A percentile compares a stretch with the other conserved stretches of the same genome.
phyloP scores from a whole-genome alignment of 2,888 invertebrate genomes.

The Sepiola atlantica region DNA sequence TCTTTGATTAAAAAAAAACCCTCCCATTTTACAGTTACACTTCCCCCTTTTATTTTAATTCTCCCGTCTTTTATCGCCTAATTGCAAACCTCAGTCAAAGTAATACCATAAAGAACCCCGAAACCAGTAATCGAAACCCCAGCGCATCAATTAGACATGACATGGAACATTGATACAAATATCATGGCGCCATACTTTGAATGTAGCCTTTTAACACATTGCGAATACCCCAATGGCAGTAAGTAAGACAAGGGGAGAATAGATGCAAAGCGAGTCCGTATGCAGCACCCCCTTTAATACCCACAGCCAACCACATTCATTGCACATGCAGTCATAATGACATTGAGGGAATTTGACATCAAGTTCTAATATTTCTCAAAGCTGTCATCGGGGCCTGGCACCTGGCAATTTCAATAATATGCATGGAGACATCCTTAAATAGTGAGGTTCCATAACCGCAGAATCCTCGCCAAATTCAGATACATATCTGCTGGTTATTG shows the following conservation, averaged over 20 bases:
- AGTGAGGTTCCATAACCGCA: background rate
- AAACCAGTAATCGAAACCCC: background rate
- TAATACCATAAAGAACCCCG: background rate
- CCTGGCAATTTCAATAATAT: constrained; percentile 32
- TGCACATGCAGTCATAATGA: constrained; percentile 1
- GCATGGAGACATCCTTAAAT: constrained; percentile 32
- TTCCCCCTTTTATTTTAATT: background rate
- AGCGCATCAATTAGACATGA: constrained; percentile 32
- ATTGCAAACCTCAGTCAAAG: background rate
- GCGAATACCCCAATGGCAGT: background rate
- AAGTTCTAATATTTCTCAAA: constrained; percentile 32
- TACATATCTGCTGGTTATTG: constrained; percentile 32
- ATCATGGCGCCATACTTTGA: constrained; percentile 22
- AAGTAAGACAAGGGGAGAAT: background rate
- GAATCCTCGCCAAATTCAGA: constrained; percentile 32
- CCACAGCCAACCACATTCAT: background rate
- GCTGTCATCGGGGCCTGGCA: constrained; percentile 22
- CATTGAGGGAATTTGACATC: constrained; percentile 32
- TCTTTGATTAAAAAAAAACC: background rate
- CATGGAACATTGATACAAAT: constrained; percentile 32
- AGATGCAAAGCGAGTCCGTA: background rate
- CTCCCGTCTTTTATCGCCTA: background rate
- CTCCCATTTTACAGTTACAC: background rate
- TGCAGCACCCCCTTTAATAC: background rate
- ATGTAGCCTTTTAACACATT: constrained; percentile 14